Conservation (phyloP, 1,140 invertebrate genomes). For the Mycetomoellerius zeteki region DNA sequence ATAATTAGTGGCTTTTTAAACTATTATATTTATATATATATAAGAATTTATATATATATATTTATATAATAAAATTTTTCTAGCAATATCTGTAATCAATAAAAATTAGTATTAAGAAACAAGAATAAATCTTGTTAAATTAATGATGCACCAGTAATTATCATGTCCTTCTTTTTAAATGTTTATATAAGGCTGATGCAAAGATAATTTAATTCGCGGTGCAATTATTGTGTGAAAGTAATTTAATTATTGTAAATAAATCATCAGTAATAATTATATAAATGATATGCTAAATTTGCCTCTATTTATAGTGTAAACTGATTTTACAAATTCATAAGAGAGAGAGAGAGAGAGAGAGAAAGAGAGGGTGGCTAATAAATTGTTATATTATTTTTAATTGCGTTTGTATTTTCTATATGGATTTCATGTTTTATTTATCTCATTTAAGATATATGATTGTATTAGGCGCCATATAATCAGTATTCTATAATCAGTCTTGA, state of each 20-base stretch:
- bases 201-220: slow-evolving; percentile 35
- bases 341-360: slow-evolving; percentile 29
- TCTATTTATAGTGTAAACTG: slow-evolving; percentile 49
- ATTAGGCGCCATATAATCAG: background rate
- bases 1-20: slow-evolving; percentile 2
- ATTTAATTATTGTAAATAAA: slow-evolving; percentile 61
- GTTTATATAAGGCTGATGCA: slow-evolving; percentile 22
- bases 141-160: slow-evolving; percentile 28
- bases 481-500: slow-evolving; percentile 17
- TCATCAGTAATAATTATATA: slow-evolving; percentile 54
- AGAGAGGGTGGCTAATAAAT: slow-evolving; percentile 64
- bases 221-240: slow-evolving; percentile 45
- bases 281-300: slow-evolving; percentile 37
- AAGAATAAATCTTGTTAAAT: slow-evolving; percentile 27
- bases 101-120: slow-evolving; percentile 33
- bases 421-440: background rate
- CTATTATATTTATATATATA: slow-evolving; percentile 3
- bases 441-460: background rate
- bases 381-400: slow-evolving; percentile 58
- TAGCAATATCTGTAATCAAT: background rate
- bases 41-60: no score
- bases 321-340: slow-evolving; percentile 46
- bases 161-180: slow-evolving; percentile 7
- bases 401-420: background rate
- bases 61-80: no score